Base-by-base conservation (phyloP, 2,888 invertebrate species). In the Smittia aterrima region DNA sequence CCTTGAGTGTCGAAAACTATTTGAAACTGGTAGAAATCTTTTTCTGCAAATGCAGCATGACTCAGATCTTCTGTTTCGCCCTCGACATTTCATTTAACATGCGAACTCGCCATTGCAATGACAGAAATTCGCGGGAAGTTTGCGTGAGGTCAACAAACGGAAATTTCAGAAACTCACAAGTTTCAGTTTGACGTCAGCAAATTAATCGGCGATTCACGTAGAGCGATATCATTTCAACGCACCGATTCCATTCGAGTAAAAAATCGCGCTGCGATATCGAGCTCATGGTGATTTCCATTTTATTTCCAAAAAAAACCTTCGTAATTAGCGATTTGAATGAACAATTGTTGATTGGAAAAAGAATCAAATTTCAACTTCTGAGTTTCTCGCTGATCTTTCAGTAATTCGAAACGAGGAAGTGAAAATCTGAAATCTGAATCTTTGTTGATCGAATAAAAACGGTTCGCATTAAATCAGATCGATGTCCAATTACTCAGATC, bases 311-410 rank as follows among this genome's bases (percentile, higher is more conserved):
- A 66, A 64, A 62, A 62, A n/a, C n/a, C 27, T 22, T 25, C 24
- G 22, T 66, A 66, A 66, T 66, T 66, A 66, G 66, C 16, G 66
- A 32, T 32, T 66, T 66, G 66, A 66, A 66, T 66, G 66, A 66
- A 22, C 66, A 32, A 24, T 62, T 62, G 62, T 62, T 62, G 62
- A 4, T 38, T 38, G 38, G 6, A 38, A 38, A 38, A 38, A 7
- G 9, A 38, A 38, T 7, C 38, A 38, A 38, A 38, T 38, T 38
- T 9, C 4, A 38, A 38, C 38, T 38, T 38, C 9, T 4, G 38
- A 4, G 38, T 38, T 38, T 38, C 9, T n/a, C n/a, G n/a, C n/a
- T 9, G 38, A 38, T 4, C 9, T 38, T 38, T 9, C 38, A 38
- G 38, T 9, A 38, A 38, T 9, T 7, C 38, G 9, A 38, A 38